A percentile compares a stretch with the other conserved stretches of the same genome.
phyloP scores from a whole-genome alignment of 2,888 invertebrate species.

The Orthosia incerta region DNA sequence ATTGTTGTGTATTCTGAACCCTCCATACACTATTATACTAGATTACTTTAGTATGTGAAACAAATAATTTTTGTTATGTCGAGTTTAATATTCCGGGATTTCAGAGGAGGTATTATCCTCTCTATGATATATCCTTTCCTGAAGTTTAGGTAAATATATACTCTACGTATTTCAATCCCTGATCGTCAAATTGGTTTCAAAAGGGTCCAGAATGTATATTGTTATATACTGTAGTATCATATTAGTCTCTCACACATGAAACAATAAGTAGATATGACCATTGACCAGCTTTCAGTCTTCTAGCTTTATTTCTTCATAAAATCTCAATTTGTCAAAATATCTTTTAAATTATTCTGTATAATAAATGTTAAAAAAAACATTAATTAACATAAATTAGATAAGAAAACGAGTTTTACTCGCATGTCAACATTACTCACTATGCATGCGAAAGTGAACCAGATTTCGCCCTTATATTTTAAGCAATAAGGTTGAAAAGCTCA shows the following conservation, averaged over 20 bases:
- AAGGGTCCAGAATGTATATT: conserved; percentile 32
- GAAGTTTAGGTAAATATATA: too few relatives aligned
- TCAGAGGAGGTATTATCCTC: too few relatives aligned
- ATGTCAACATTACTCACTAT: not conserved
- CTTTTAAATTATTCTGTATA: conserved; percentile 64
- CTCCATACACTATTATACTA: not conserved
- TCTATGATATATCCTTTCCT: too few relatives aligned
- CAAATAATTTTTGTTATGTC: not conserved
- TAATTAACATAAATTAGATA: conserved; percentile 26
- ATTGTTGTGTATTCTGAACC: conserved; percentile 28
- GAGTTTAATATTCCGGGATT: too few relatives aligned
- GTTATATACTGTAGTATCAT: conserved; percentile 25
- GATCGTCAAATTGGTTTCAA: conserved; percentile 6
- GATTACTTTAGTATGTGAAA: not conserved
- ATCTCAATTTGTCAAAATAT: conserved; percentile 76
- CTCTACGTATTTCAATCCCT: too few relatives aligned
- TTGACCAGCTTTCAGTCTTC: conserved; percentile 82
- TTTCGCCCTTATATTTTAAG: not conserved
- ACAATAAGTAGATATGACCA: conserved; percentile 63
- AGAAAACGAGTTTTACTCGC: conserved; percentile 50
- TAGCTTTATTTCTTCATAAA: conserved; percentile 73
- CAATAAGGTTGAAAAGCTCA: not conserved
- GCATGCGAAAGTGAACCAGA: not conserved
- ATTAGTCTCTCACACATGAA: conserved; percentile 59
- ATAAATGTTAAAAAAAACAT: conserved; percentile 37